Conservation (phyloP, 2,888 invertebrate genomes). For the Drosophila subsilvestris region DNA sequence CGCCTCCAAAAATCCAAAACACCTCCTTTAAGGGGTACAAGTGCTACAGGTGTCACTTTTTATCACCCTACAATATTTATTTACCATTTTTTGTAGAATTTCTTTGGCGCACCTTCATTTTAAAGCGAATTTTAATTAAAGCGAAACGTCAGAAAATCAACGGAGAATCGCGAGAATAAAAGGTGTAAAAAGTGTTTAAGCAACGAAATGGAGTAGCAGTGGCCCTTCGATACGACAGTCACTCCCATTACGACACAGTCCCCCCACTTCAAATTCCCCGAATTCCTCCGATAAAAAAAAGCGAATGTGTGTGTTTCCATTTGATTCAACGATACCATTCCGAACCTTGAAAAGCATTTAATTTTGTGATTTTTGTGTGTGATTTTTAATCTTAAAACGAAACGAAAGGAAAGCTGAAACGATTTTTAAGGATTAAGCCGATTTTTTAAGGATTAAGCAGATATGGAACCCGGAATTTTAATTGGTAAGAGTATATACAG, state of each 20-base stretch:
- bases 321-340: slow-evolving; percentile 54
- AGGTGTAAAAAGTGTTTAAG: slow-evolving; percentile 40
- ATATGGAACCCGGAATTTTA: slow-evolving; percentile 75
- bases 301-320: slow-evolving; percentile 31
- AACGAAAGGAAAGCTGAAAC: slow-evolving; percentile 32
- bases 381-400: slow-evolving; percentile 38
- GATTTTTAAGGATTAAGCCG: slow-evolving; percentile 12
- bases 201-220: slow-evolving; percentile 32
- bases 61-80: slow-evolving; percentile 5
- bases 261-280: slow-evolving; percentile 14
- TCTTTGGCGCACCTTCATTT: slow-evolving; percentile 53
- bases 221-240: slow-evolving; percentile 16
- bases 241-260: neutral
- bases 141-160: slow-evolving; percentile 47
- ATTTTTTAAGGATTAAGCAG: slow-evolving; percentile 30
- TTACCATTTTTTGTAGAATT: slow-evolving; percentile 27
- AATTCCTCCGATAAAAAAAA: slow-evolving; percentile 24
- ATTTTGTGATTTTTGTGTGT: slow-evolving; percentile 20
- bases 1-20: neutral
- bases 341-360: slow-evolving; percentile 9
- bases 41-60: slow-evolving; percentile 59
- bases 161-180: slow-evolving; percentile 34
- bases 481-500: slow-evolving; percentile 71
- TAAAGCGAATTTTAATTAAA: slow-evolving; percentile 38
- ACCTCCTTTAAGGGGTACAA: neutral